Base-by-base conservation (phyloP, 2,797 vertebrate species). In the Ctenochaetus hawaiiensis region DNA sequence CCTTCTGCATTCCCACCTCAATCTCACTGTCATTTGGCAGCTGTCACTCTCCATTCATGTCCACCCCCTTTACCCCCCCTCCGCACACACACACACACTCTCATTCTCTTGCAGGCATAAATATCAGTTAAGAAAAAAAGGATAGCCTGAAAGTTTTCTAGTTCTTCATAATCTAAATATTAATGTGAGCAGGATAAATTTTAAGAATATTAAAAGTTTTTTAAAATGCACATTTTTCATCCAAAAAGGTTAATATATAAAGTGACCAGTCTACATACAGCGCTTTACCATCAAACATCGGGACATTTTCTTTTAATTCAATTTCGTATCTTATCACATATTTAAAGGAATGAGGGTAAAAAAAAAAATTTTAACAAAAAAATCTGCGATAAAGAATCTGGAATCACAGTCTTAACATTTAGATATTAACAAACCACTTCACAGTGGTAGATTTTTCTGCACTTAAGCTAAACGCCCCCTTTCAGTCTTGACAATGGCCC, bases 1-100 rank as follows among this genome's bases (percentile, higher is more conserved):
- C 95, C 91, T 91, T 89, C 91, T 92, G 92, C 90, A 91, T 95
- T 94, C 93, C 90, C 90, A 93, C 88, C 92, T 96, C 95, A 94
- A 92, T 95, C 95, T 95, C 93, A 94, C 95, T 94, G 91, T 95
- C 94, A 92, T 94, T 95, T 95, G 92, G 94, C 94, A 88, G 83
- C 94, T 95, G 97, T 96, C 96, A 92, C 94, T 95, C 94, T 89
- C 82, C 92, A 96, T 97, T 96, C 94, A 90, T 91, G 90, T 96
- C 94, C 67, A 47, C 1, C 9, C 60, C 87, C 90, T 34, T 34
- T 81, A 79, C 80, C 92, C 86, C 77, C 57, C 26, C 20, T 48
- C 39, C 68, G 22, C 51, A 20, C 20, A 22, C 37, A 56, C 8
- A 11, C 20, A 53, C 8, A 54, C 8, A 8, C 26, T 34, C 8